phyloP scores from a whole-genome alignment of 2,797 vertebrate genomes.

The Eremophila alpestris region DNA sequence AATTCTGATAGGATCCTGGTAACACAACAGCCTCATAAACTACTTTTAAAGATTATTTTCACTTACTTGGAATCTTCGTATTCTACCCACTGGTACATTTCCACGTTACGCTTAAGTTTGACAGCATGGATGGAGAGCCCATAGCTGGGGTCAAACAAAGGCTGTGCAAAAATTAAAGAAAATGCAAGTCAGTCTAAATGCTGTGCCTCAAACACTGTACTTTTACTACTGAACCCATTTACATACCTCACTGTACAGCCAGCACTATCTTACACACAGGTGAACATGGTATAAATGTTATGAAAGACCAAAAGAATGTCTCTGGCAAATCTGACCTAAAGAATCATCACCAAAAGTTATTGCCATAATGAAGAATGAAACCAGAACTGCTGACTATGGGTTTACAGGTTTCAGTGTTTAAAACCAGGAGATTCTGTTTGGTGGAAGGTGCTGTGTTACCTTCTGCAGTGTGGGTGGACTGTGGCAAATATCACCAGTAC shows the following conservation, averaged over 20 bases:
- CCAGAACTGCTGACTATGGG: neutral
- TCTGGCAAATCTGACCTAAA: neutral
- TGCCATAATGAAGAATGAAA: neutral
- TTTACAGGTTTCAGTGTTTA: neutral
- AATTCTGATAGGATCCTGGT: neutral
- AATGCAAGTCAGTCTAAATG: neutral
- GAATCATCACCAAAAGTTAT: neutral
- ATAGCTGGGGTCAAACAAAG: constrained; percentile 94
- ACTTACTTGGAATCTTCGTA: constrained; percentile 87
- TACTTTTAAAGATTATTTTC: neutral
- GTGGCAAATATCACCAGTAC: neutral
- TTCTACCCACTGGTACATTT: constrained; percentile 99
- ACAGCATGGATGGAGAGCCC: constrained; percentile 87
- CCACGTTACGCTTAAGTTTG: constrained; percentile 90
- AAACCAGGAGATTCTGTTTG: neutral
- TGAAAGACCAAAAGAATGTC: neutral
- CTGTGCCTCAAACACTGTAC: neutral
- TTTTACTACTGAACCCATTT: neutral
- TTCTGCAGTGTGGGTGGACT: neutral
- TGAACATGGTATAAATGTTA: neutral
- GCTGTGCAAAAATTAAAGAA: constrained; percentile 71
- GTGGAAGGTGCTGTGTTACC: neutral
- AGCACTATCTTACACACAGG: neutral
- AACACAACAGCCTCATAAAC: neutral
- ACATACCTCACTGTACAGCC: neutral